Evolutionary conservation across 2,113 vertebrate genomes (phyloP), one percentile per base, ranked within the genome.

Genomic region (Lophotis ruficrista): DNA sequence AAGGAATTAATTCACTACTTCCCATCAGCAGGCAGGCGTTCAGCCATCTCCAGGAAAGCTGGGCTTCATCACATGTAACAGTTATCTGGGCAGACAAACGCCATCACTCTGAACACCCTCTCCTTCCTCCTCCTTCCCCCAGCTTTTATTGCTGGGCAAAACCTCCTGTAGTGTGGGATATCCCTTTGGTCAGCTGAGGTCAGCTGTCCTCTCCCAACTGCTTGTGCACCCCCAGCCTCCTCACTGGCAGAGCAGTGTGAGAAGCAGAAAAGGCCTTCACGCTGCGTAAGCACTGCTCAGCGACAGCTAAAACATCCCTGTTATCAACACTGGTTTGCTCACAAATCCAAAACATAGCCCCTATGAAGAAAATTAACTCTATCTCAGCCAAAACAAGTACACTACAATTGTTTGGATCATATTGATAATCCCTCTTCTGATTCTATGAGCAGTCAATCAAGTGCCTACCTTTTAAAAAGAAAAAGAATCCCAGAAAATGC

Each of bases 221-320:
- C 65, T 66, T 27, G 27, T 31, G 14, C 20, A 8, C 7, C 9
- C 9, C 27, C 30, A 51, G 10, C 47, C 31, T 4, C 7, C 19
- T 68, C 0, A 0, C 57, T 71, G 22, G 5, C 2, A 1, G 10
- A 25, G 33, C 1, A 0, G 10, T 4, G 5, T 51, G 77, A 56
- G 41, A 37, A 61, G 22, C 20, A 70, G 62, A 41, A 43, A 38
- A 27, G 18, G 20, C 16, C 28, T 35, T 58, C 37, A 14, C 1
- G 1, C 22, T 65, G 9, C 17, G 10, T 54, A 66, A 71, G 21
- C 35, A 9, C 28, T 53, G 25, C 19, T 69, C 22, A 43, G 38
- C 20, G n/a, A 16, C 4, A 71, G 24, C 43, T n/a, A 43, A 50
- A 79, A 28, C n/a, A 45, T 48, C 27, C 47, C 14, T 20, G 10